Base-by-base conservation (phyloP, 2,888 invertebrate species). In the Acanthoscelides obtectus region DNA sequence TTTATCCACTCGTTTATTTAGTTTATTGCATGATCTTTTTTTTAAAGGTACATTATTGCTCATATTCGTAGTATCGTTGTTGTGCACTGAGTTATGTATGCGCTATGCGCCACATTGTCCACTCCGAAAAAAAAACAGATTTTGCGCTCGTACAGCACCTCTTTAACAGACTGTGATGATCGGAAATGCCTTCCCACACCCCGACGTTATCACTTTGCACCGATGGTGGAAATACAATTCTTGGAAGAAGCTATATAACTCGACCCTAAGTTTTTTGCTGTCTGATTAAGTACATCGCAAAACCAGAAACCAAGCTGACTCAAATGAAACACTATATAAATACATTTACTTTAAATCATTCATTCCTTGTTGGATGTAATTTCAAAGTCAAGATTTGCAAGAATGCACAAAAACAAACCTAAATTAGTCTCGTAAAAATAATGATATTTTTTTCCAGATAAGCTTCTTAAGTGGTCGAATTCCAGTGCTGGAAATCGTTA, bases 81-180 rank as follows among this genome's bases (percentile, higher is more conserved):
- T 82, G 81, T 84, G 84, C 84, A 85, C 84, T 84, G 45, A 45
- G 84, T 84, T 84, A 83, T 81, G 75, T 73, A 75, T 74, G 82
- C 81, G 83, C 81, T 81, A 81, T 81, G 83, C 45, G 45, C 82
- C 83, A 83, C 83, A 83, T 81, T 81, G 82, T 84, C 83, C 83
- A 84, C 83, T 81, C 79, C 76, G 22, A 70, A 66, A 64, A 66
- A 66, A 65, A 66, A 2, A 79, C 80, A 80, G 21, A 68, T 73
- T 80, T 81, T 80, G 82, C 82, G 81, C 82, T 83, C 81, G 83
- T 80, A 81, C 80, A 81, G 76, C 77, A 81, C 80, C 80, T 80
- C 81, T 82, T 75, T 81, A 86, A 86, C 86, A 86, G 86, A 85
- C 86, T 87, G 86, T 87, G 86, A 87, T 87, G 84, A 84, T 84